Percentiles rank a stretch among this genome's conserved stretches.
Evolutionary conservation across 1,140 invertebrate genomes (phyloP).

Genomic region (Pentalonia nigronervosa): DNA sequence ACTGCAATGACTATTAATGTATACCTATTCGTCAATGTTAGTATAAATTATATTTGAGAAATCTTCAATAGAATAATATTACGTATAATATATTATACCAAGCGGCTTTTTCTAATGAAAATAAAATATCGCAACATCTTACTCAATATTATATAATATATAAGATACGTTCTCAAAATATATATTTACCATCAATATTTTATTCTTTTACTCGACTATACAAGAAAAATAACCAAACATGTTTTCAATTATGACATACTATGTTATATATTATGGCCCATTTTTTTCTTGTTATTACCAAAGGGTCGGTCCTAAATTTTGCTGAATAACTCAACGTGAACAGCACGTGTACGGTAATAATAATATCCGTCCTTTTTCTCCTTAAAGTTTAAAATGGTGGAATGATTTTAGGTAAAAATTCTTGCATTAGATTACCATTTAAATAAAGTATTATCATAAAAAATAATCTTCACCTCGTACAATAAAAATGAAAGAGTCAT

Average conservation of each 20-base stretch:
- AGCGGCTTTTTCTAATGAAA: not conserved
- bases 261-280: not conserved
- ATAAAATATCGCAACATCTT: not conserved
- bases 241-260: conserved; percentile 40
- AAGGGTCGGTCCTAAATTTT: conserved; percentile 33
- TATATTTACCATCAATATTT: not conserved
- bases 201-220: not conserved
- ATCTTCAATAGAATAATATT: not conserved
- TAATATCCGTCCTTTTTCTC: conserved; percentile 39
- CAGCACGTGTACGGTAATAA: conserved; percentile 30
- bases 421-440: conserved; percentile 40
- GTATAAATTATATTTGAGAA: not conserved
- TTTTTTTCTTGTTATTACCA: conserved; percentile 43
- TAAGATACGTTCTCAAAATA: not conserved
- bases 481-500: not conserved
- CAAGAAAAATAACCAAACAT: conserved; percentile 30
- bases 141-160: not conserved
- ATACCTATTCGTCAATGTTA: not conserved
- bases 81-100: not conserved
- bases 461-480: not conserved
- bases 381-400: not conserved
- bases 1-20: not conserved
- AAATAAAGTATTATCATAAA: conserved; percentile 22
- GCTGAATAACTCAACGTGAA: not conserved
- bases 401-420: conserved; percentile 18